phyloP scores from a whole-genome alignment of 2,113 vertebrate species.

The Lampris incognitus region DNA sequence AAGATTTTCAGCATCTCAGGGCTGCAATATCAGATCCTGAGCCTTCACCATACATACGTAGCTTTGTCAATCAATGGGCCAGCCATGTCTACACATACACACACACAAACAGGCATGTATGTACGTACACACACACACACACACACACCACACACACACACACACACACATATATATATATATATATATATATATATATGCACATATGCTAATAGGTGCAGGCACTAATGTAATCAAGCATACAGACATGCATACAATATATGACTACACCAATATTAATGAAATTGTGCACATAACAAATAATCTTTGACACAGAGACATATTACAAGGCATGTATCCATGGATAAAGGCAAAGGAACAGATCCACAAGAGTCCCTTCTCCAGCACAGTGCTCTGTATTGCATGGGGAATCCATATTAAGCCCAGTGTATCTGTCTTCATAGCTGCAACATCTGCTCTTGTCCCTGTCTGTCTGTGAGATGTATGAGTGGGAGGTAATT shows the following conservation, averaged over 20 bases:
- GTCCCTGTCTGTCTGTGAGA: constrained; percentile 62
- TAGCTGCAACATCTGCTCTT: constrained; percentile 67
- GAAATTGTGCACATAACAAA: no score
- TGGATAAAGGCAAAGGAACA: background rate
- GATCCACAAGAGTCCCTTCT: background rate
- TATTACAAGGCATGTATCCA: background rate
- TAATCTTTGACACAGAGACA: no score
- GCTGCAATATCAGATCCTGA: constrained; percentile 10
- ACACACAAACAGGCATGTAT: background rate
- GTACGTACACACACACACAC: background rate
- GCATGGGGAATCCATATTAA: constrained; percentile 18
- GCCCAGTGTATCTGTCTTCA: constrained; percentile 62
- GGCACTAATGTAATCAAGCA: background rate
- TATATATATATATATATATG: background rate
- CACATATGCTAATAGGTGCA: background rate
- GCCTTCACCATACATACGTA: background rate
- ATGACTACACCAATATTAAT: no score
- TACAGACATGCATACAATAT: background rate
- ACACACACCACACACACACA: background rate
- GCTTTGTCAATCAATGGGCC: constrained; percentile 57
- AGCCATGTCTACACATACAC: background rate
- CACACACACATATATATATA: constrained; percentile 4
- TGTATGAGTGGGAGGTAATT: constrained; percentile 73
- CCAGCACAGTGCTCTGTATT: constrained; percentile 3
- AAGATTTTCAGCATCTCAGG: constrained; percentile 24